Conservation (phyloP, 1,140 invertebrate genomes). For the Drosophila pseudoobscura region DNA sequence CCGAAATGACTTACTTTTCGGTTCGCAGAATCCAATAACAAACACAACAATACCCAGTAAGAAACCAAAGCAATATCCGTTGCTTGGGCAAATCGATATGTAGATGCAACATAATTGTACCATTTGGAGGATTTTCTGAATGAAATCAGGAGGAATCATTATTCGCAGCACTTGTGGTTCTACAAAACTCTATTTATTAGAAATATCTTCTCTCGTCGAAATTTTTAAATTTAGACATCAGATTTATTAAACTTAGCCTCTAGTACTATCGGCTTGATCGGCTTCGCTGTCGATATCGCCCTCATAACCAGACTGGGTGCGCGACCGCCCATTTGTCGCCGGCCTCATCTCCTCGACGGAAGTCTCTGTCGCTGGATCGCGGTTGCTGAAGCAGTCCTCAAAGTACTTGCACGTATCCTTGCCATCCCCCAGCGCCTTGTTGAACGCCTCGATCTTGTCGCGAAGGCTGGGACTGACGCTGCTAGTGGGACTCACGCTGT, state of each 20-base stretch:
- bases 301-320: slow-evolving; percentile 54
- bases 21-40: too few species aligned
- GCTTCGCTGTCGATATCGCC: slow-evolving; percentile 59
- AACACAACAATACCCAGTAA: too few species aligned
- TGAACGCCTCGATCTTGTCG: slow-evolving; percentile 60
- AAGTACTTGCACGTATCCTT: slow-evolving; percentile 40
- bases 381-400: slow-evolving; percentile 45
- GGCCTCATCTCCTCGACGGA: not conserved
- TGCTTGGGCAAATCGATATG: too few species aligned
- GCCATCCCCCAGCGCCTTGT: slow-evolving; percentile 34
- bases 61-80: too few species aligned
- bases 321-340: not conserved
- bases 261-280: slow-evolving; percentile 5
- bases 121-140: too few species aligned
- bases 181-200: not conserved
- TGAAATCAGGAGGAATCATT: not conserved
- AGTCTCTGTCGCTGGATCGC: not conserved
- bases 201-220: not conserved
- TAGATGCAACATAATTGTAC: too few species aligned
- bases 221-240: too few species aligned
- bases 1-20: too few species aligned
- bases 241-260: not conserved
- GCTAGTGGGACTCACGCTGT: not conserved
- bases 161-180: too few species aligned
- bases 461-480: slow-evolving; percentile 42